Evolutionary conservation across 2,888 invertebrate species (phyloP).

Genomic region (Pantelozetes paolii): DNA sequence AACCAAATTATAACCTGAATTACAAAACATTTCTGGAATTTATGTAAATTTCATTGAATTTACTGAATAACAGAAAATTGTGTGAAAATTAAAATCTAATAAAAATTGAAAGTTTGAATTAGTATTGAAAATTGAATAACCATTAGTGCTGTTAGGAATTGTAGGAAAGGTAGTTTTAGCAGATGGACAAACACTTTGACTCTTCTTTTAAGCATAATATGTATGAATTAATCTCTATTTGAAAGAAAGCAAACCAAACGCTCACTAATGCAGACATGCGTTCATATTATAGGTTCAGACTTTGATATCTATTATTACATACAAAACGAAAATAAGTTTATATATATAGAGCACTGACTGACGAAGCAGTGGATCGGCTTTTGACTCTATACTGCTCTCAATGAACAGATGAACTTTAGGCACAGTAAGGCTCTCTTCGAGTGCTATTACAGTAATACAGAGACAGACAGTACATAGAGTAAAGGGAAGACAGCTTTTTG

Average conservation of each 20-base stretch:
- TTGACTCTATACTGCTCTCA: constrained; percentile 11
- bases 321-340: not conserved
- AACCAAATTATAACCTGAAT: no score
- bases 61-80: no score
- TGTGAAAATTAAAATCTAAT: no score
- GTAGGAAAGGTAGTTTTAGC: not conserved
- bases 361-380: not conserved
- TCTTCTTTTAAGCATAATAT: constrained; percentile 5
- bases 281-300: constrained; percentile 21
- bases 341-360: not conserved
- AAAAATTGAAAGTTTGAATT: no score
- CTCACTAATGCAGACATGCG: constrained; percentile 26
- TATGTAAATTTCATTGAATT: no score
- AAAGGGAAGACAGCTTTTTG: constrained; percentile 13
- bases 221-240: not conserved
- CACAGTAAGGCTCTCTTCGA: constrained; percentile 1
- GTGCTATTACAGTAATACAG: not conserved
- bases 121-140: no score
- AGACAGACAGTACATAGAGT: constrained; percentile 6
- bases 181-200: constrained; percentile 24
- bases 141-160: no score
- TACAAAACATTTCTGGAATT: no score
- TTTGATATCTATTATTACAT: not conserved
- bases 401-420: constrained; percentile 26
- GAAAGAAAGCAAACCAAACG: not conserved